phyloP scores from a whole-genome alignment of 2,113 vertebrate genomes.

The Anser cygnoides region DNA sequence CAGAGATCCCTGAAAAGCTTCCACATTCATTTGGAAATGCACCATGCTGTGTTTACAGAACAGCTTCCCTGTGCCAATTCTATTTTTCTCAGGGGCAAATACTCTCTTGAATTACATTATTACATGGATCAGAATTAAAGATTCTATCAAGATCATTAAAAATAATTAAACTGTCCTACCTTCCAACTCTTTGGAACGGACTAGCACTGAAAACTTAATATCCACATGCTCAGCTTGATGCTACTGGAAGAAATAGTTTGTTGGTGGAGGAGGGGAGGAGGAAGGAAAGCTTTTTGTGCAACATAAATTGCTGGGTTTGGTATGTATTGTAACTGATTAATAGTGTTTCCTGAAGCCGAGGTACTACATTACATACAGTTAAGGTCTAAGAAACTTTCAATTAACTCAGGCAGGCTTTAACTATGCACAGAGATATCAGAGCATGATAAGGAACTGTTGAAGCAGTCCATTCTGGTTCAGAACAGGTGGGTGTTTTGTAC shows the following conservation, averaged over 20 bases:
- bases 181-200: neutral
- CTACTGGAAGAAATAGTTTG: neutral
- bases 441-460: neutral
- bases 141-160: neutral
- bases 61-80: neutral
- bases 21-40: neutral
- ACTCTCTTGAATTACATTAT: neutral
- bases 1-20: neutral
- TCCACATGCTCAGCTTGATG: neutral
- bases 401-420: neutral
- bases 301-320: neutral
- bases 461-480: neutral
- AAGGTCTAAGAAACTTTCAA: neutral
- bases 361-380: neutral
- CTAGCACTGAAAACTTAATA: neutral
- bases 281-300: neutral
- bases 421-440: neutral
- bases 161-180: neutral
- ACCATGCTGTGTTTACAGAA: neutral
- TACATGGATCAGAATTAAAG: neutral
- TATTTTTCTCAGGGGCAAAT: neutral
- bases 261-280: rapidly evolving
- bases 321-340: neutral
- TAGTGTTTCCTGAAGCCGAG: neutral
- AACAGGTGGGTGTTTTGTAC: neutral